Evolutionary conservation across 1,140 invertebrate species (phyloP).

Genomic region (Cotesia vestalis): DNA sequence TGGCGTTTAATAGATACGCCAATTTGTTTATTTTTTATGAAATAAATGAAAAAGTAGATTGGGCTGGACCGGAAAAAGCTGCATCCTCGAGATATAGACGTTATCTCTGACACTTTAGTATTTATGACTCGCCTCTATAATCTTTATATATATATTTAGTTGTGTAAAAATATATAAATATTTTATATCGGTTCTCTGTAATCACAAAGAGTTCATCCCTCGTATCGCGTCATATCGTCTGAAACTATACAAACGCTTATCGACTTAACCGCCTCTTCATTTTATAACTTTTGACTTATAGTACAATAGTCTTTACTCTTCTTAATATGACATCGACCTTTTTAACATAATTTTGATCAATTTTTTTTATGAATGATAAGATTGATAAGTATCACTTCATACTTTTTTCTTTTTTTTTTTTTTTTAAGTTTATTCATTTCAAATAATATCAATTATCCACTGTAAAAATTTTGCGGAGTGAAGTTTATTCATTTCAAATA

Average conservation of each 20-base stretch:
- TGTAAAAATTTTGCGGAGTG: no score
- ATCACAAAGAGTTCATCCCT: slow-evolving; percentile 11
- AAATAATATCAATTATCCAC: no score
- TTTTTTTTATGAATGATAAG: no score
- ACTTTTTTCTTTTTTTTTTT: no score
- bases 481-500: no score
- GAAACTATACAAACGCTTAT: background rate
- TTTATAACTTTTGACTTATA: no score
- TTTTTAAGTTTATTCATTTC: no score
- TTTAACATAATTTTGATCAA: no score
- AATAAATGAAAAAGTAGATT: background rate
- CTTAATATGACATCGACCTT: no score
- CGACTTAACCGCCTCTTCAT: no score
- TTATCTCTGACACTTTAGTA: slow-evolving; percentile 4
- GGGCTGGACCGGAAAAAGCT: slow-evolving; percentile 14
- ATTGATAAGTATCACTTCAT: no score
- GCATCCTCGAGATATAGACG: slow-evolving; percentile 23
- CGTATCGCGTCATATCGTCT: background rate
- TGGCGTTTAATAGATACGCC: background rate
- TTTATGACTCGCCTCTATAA: background rate
- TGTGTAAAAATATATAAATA: background rate
- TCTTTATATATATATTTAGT: background rate
- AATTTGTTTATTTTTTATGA: background rate
- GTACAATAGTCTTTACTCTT: no score
- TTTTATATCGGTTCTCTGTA: background rate